Conservation (phyloP, 2,888 invertebrate genomes). For the Cremastobaeus sp. region DNA sequence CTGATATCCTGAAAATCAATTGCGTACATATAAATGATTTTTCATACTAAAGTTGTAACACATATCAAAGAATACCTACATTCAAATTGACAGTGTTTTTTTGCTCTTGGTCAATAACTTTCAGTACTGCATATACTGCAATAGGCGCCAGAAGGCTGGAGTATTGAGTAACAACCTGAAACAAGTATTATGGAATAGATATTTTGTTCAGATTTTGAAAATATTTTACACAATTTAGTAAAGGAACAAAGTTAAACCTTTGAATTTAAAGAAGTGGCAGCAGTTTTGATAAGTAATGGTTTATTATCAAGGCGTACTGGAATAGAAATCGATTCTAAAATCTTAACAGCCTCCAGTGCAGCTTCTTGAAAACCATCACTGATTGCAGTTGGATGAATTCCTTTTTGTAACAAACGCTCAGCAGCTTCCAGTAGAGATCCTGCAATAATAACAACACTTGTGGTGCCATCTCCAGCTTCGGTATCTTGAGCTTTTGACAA, state of each 20-base stretch:
- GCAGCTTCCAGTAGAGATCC: constrained; percentile 97
- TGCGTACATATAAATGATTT: too few relatives aligned
- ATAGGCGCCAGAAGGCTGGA: constrained; percentile 96
- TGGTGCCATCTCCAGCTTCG: constrained; percentile 99
- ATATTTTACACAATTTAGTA: not conserved
- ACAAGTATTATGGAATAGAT: too few relatives aligned
- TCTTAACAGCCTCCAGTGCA: constrained; percentile 85
- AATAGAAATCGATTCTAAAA: constrained; percentile 90
- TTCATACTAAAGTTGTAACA: too few relatives aligned
- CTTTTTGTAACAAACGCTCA: constrained; percentile 93
- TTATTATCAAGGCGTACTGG: constrained; percentile 92
- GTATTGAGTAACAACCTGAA: constrained; percentile 96
- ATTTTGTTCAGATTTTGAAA: too few relatives aligned
- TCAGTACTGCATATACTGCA: constrained; percentile 97
- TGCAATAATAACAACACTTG: constrained; percentile 98
- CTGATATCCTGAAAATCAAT: constrained; percentile 91
- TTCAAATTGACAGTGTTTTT: constrained; percentile 92
- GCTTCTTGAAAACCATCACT: constrained; percentile 97
- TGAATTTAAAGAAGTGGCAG: constrained; percentile 98
- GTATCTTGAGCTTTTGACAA: constrained; percentile 98
- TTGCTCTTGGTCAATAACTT: constrained; percentile 86
- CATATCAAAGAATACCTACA: too few relatives aligned
- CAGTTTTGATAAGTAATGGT: constrained; percentile 93
- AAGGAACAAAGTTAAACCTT: constrained; percentile 81
- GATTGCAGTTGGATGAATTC: constrained; percentile 98